These are phyloP conservation scores for Gadus chalcogrammus DNA, from an alignment of 2,113 vertebrate species.

Conservation along the genomic window DNA sequence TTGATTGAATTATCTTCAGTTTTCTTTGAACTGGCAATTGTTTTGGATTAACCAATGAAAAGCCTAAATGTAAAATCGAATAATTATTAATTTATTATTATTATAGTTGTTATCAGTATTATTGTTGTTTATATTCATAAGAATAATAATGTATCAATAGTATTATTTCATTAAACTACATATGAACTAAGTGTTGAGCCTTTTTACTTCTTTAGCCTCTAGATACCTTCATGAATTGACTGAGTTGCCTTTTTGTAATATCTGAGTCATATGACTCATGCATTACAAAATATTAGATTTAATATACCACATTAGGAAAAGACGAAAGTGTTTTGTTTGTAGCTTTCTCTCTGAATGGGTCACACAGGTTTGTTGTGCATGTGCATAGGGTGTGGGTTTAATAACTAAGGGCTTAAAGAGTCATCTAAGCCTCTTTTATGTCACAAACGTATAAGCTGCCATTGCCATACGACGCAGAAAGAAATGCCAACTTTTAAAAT, in stretches of 20 bases:
- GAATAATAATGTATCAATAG: no score
- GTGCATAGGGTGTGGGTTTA: slow-evolving; percentile 18
- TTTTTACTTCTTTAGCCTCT: no score
- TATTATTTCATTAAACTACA: no score
- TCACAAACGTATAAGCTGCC: slow-evolving; percentile 61
- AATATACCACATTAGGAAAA: not conserved
- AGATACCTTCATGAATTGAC: no score
- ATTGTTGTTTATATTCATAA: no score
- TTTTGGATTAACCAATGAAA: no score
- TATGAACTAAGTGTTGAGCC: no score
- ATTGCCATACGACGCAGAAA: slow-evolving; percentile 35
- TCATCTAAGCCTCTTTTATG: slow-evolving; percentile 70
- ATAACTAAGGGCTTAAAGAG: slow-evolving; percentile 52
- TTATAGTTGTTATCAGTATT: no score
- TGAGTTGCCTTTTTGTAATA: not conserved
- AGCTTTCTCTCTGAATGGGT: not conserved
- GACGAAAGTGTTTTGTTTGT: slow-evolving; percentile 1
- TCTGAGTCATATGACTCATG: not conserved
- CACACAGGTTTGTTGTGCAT: not conserved
- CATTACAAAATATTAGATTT: not conserved
- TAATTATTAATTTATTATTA: no score
- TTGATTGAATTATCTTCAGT: no score
- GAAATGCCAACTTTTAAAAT: slow-evolving; percentile 54
- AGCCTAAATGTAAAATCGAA: no score
- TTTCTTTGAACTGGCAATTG: no score